Conservation (phyloP, 2,113 vertebrate genomes). For the Sinocyclocheilus maitianheensis region DNA sequence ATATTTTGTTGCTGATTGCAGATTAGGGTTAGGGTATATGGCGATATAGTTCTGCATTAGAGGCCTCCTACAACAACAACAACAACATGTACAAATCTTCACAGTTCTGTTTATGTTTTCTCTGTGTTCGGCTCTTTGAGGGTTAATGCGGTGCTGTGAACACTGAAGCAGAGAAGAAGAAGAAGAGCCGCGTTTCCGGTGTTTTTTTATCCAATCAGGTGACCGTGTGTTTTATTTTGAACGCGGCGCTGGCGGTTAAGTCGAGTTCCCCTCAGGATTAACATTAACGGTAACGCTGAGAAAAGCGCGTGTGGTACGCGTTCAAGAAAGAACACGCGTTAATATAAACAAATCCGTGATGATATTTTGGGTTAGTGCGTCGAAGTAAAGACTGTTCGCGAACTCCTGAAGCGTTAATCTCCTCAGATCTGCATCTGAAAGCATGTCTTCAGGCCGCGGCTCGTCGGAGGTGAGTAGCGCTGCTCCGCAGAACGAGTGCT, state of each 20-base stretch:
- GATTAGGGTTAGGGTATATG: too few relatives aligned
- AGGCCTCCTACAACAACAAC: too few relatives aligned
- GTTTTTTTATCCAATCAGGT: constrained; percentile 61
- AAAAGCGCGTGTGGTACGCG: background rate
- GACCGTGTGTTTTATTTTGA: constrained; percentile 64
- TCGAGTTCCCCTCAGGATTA: background rate
- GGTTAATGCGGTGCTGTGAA: too few relatives aligned
- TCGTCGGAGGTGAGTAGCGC: background rate
- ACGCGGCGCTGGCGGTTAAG: constrained; percentile 61
- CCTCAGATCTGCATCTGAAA: background rate
- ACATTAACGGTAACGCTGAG: background rate
- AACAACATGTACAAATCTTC: too few relatives aligned
- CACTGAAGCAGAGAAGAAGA: too few relatives aligned
- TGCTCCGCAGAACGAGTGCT: background rate
- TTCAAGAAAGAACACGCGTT: background rate
- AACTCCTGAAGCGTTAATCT: too few relatives aligned
- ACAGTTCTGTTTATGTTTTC: too few relatives aligned
- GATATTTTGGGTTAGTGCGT: background rate
- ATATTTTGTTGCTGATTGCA: too few relatives aligned
- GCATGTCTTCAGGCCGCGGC: background rate
- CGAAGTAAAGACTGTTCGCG: too few relatives aligned
- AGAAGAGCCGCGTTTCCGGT: background rate
- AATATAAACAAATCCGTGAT: background rate
- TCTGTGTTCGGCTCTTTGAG: too few relatives aligned
- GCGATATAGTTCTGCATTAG: too few relatives aligned